phyloP scores from a whole-genome alignment of 2,888 invertebrate genomes.

The Netelia inedita region DNA sequence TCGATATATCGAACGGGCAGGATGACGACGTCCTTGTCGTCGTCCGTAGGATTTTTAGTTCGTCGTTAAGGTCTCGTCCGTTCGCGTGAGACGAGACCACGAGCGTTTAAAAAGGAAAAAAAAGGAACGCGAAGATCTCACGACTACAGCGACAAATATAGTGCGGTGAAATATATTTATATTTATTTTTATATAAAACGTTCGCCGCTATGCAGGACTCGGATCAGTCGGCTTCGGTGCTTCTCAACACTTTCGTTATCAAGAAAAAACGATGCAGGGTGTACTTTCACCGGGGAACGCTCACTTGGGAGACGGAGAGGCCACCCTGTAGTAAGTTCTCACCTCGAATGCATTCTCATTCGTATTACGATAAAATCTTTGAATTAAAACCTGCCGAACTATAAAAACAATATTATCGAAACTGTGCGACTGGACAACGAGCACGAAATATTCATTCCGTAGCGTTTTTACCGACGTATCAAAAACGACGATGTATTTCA shows the following conservation, averaged over 20 bases:
- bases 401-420: too few species aligned
- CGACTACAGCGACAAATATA: constrained; percentile 7
- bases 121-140: too few species aligned
- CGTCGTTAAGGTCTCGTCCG: constrained; percentile 7
- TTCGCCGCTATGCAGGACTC: constrained; percentile 76
- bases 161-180: constrained; percentile 22
- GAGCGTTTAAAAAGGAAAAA: too few species aligned
- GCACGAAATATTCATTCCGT: too few species aligned
- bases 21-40: constrained; percentile 54
- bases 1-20: constrained; percentile 61
- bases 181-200: not conserved
- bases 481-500: too few species aligned
- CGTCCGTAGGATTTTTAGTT: constrained; percentile 33
- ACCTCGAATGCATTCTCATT: too few species aligned
- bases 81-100: not conserved
- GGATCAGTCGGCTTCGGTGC: constrained; percentile 79
- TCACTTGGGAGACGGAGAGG: constrained; percentile 89
- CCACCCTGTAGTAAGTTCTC: constrained; percentile 86
- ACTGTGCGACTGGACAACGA: too few species aligned
- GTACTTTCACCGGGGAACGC: constrained; percentile 87
- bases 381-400: too few species aligned
- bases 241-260: constrained; percentile 87
- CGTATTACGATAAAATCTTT: too few species aligned
- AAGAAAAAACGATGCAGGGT: constrained; percentile 88
- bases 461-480: too few species aligned